Evolutionary conservation across 2,888 invertebrate species (phyloP).

Genomic region (Catocala nupta): DNA sequence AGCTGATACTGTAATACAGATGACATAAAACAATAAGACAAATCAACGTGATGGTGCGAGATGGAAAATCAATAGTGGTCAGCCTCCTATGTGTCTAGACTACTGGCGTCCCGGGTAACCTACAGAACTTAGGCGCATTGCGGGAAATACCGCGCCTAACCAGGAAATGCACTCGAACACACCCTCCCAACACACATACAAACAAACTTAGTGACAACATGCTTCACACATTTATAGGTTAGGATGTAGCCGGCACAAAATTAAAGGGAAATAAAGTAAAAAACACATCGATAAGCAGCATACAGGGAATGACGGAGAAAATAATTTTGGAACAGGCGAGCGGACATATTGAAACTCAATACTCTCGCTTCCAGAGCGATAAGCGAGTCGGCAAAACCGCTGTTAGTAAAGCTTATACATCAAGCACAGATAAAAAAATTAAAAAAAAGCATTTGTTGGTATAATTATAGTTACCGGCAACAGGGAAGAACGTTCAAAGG

Average conservation of each 20-base stretch:
- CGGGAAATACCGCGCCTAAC: slow-evolving; percentile 46
- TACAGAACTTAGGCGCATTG: slow-evolving; percentile 61
- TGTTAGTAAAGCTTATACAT: slow-evolving; percentile 57
- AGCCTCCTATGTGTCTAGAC: slow-evolving; percentile 64
- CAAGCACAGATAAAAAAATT: slow-evolving; percentile 58
- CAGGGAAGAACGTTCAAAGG: slow-evolving; percentile 71
- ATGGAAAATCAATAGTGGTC: slow-evolving; percentile 62
- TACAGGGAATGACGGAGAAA: slow-evolving; percentile 67
- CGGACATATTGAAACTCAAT: slow-evolving; percentile 84
- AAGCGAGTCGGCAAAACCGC: slow-evolving; percentile 59
- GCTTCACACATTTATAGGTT: slow-evolving; percentile 66
- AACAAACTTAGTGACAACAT: slow-evolving; percentile 33
- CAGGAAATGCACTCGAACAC: slow-evolving; percentile 33
- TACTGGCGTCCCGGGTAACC: slow-evolving; percentile 38
- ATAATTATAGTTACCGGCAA: slow-evolving; percentile 75
- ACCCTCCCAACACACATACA: slow-evolving; percentile 25
- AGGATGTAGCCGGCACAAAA: slow-evolving; percentile 62
- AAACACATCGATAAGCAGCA: slow-evolving; percentile 57
- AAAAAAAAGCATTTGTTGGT: slow-evolving; percentile 41
- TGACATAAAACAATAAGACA: slow-evolving; percentile 14
- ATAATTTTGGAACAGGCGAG: slow-evolving; percentile 77
- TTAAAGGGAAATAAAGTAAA: slow-evolving; percentile 54
- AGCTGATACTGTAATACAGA: not conserved
- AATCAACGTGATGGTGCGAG: slow-evolving; percentile 27
- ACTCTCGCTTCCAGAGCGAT: slow-evolving; percentile 76